Conservation (phyloP, 2,797 vertebrate genomes). For the Phyllotis vaccarum region DNA sequence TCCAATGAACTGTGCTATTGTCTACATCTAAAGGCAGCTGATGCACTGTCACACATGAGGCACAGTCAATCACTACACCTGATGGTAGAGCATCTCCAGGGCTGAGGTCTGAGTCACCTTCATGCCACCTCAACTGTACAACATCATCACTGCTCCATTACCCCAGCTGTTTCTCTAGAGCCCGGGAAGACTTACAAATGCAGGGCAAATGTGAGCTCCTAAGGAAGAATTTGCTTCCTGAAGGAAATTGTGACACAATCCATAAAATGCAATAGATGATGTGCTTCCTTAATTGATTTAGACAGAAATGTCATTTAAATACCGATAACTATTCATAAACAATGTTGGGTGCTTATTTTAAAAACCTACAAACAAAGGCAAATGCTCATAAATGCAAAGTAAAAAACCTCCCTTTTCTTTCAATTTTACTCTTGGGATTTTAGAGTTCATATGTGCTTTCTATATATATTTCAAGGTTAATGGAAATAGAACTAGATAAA, state of each 20-base stretch:
- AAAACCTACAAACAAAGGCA: conserved; percentile 3
- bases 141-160: conserved; percentile 72
- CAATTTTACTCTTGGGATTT: not conserved
- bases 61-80: conserved; percentile 70
- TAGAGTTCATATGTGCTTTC: not conserved
- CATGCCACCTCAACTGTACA: conserved; percentile 77
- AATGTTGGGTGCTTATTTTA: not conserved
- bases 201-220: fast-evolving
- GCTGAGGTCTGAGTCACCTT: conserved; percentile 87
- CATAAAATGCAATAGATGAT: not conserved
- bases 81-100: conserved; percentile 74
- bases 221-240: conserved; percentile 34
- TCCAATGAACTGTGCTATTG: conserved; percentile 82
- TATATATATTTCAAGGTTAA: not conserved
- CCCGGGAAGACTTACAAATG: conserved; percentile 31
- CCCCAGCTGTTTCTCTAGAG: conserved; percentile 33
- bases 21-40: conserved; percentile 79
- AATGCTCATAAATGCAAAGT: not conserved
- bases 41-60: conserved; percentile 80
- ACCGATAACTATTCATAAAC: not conserved
- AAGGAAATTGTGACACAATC: not conserved
- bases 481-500: conserved; percentile 46
- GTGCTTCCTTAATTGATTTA: not conserved
- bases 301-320: not conserved
- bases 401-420: not conserved